Base-by-base conservation (phyloP, 2,797 vertebrate species). In the Microtus californicus region DNA sequence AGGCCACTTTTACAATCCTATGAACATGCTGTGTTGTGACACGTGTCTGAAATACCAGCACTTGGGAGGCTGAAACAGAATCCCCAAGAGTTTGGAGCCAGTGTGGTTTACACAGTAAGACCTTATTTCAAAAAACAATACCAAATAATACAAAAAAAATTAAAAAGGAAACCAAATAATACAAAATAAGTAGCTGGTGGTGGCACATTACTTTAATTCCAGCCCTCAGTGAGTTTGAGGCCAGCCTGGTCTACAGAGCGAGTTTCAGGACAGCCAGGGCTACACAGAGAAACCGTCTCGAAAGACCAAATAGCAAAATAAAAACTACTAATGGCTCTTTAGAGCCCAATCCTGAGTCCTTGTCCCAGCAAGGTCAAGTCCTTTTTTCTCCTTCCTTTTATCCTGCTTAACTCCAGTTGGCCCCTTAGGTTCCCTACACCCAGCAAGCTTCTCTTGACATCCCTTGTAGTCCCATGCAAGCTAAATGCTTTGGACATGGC, bases 311-410 rank as follows among this genome's bases (percentile, higher is more conserved):
- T 59, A 59, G 23, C 56, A 59, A 59, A 59, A 59, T 59, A 59
- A 59, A 59, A 59, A 59, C 56, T 59, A 23, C 88, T 59, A 89
- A 74, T 87, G 90, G 71, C 92, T 96, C 77, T 95, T 94, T 63
- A 91, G 91, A 95, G 81, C 37, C 78, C 69, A 93, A 61, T 90
- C 40, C 45, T 29, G 5, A 31, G 71, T 51, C 25, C 19, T 69
- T 73, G 54, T 63, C 87, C 27, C 54, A 90, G 27, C 25, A 48
- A 63, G 25, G 37, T 86, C 89, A 79, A 77, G 48, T 23, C 17
- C 51, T 59, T 90, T 78, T 65, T 67, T 90, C 34, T 83, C 51
- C 59, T 76, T 59, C 56, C 48, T 61, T 82, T 89, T 65, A 51
- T 61, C 56, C 34, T 89, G 73, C 27, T 83, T 89, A 71, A 67